phyloP scores from a whole-genome alignment of 2,797 vertebrate genomes.

The Spinus pinus region DNA sequence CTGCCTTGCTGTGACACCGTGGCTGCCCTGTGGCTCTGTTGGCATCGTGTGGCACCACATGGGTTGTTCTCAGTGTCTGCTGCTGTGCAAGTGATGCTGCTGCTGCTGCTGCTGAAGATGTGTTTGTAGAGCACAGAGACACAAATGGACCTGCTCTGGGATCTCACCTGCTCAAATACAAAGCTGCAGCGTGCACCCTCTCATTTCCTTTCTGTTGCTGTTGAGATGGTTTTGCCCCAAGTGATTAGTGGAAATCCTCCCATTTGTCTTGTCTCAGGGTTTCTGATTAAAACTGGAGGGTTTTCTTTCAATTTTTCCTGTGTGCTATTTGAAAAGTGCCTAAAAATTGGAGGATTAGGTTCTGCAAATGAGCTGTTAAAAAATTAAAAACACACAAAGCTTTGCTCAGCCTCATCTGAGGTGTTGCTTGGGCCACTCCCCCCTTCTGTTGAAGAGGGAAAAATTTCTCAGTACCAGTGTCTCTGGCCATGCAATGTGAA shows the following conservation, averaged over 20 bases:
- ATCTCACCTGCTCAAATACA: not conserved
- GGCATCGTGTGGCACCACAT: not conserved
- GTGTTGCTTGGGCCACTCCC: not conserved
- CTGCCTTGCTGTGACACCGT: constrained; percentile 19
- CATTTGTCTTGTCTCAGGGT: not conserved
- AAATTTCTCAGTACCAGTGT: not conserved
- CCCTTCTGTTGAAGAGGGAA: not conserved
- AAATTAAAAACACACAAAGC: not conserved
- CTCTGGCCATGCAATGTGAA: not conserved
- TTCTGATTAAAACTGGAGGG: not conserved
- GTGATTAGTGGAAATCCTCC: not conserved
- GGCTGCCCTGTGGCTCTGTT: constrained; percentile 8
- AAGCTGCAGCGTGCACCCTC: not conserved
- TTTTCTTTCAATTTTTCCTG: not conserved
- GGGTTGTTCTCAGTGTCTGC: constrained; percentile 7
- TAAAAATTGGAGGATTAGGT: not conserved
- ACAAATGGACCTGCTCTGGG: not conserved
- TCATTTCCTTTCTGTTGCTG: not conserved
- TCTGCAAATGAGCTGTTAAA: not conserved
- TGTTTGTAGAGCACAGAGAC: not conserved
- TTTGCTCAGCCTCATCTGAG: not conserved
- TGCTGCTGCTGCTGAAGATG: not conserved
- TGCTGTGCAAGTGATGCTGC: not conserved
- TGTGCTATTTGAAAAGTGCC: not conserved
- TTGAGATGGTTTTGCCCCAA: not conserved